These are phyloP conservation scores for Drosophila nasuta DNA, from an alignment of 1,140 invertebrate genomes.

Conservation along the genomic window DNA sequence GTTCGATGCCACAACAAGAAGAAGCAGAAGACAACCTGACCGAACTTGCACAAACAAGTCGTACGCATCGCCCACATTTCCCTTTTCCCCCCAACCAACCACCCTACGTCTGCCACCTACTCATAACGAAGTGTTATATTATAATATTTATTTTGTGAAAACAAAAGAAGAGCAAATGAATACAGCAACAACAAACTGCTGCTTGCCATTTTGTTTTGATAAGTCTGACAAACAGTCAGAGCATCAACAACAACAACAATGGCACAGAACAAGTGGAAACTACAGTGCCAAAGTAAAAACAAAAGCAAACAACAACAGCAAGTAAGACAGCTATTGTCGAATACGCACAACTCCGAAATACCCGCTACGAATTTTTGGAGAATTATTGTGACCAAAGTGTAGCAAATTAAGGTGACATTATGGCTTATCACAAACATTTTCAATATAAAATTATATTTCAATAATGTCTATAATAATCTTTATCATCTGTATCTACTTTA, in stretches of 20 bases:
- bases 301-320: slow-evolving; percentile 52
- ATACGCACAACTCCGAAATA: too few species aligned
- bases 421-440: too few species aligned
- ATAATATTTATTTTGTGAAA: slow-evolving; percentile 70
- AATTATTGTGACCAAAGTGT: too few species aligned
- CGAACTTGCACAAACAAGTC: slow-evolving; percentile 61
- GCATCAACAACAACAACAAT: slow-evolving; percentile 30
- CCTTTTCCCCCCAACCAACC: not conserved
- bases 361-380: too few species aligned
- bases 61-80: slow-evolving; percentile 21
- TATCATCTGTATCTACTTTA: too few species aligned
- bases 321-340: too few species aligned
- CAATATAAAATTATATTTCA: too few species aligned
- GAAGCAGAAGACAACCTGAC: slow-evolving; percentile 24
- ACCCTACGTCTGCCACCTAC: not conserved
- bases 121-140: slow-evolving; percentile 30
- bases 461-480: too few species aligned
- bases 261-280: slow-evolving; percentile 57
- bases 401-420: too few species aligned
- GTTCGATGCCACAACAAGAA: slow-evolving; percentile 46
- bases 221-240: slow-evolving; percentile 70
- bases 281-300: slow-evolving; percentile 65
- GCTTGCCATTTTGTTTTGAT: slow-evolving; percentile 76
- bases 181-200: slow-evolving; percentile 30
- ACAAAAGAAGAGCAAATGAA: slow-evolving; percentile 58